Percentiles rank a stretch among this genome's conserved stretches.
These are phyloP conservation scores for Phyllotis vaccarum DNA, from an alignment of 2,797 vertebrate species.

Conservation along the genomic window DNA sequence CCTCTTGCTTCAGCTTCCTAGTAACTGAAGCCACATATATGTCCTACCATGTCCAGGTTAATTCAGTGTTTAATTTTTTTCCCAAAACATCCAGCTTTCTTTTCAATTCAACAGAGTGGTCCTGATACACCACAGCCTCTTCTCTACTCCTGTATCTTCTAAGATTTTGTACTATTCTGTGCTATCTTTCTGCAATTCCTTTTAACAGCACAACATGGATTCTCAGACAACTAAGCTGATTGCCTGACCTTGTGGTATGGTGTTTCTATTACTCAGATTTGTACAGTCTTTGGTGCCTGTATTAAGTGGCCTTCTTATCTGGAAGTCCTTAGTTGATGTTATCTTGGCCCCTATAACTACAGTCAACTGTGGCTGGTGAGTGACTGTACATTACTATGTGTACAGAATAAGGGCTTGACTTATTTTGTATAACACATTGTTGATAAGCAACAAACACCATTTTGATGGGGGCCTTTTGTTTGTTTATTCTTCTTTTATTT, in stretches of 20 bases:
- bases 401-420: background rate
- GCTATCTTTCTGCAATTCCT: constrained; percentile 2
- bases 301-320: background rate
- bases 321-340: background rate
- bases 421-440: constrained; percentile 14
- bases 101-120: constrained; percentile 22
- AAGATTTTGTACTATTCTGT: constrained; percentile 5
- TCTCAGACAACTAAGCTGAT: background rate
- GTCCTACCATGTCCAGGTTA: background rate
- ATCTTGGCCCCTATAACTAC: background rate
- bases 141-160: background rate
- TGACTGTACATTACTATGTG: background rate
- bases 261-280: background rate
- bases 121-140: background rate
- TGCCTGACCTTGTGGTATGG: background rate
- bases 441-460: background rate
- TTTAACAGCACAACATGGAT: background rate
- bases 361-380: constrained; percentile 28
- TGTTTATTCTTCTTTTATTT: background rate
- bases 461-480: background rate
- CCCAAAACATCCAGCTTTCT: background rate
- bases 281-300: background rate
- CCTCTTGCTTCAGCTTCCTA: background rate
- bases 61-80: constrained; percentile 28
- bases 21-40: background rate